Conservation (phyloP, 2,113 vertebrate genomes). For the Pterocles gutturalis region DNA sequence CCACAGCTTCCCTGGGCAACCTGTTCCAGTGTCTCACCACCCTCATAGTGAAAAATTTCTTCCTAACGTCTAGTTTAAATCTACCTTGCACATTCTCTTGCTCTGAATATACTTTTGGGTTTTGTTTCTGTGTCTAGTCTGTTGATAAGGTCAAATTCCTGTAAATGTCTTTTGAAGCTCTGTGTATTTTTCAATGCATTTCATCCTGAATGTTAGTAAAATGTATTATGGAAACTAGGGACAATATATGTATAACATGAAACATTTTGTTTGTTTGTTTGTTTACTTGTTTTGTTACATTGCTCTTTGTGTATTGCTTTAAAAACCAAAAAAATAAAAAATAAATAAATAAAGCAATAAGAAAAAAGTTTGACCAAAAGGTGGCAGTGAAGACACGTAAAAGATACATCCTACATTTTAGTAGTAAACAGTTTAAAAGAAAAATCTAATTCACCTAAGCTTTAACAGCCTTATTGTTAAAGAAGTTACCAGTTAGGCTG, state of each 20-base stretch:
- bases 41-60: too few species aligned
- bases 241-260: background rate
- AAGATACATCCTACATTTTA: background rate
- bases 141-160: background rate
- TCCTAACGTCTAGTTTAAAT: too few species aligned
- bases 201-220: background rate
- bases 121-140: background rate
- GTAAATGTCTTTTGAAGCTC: background rate
- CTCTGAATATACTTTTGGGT: background rate
- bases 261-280: background rate
- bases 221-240: background rate
- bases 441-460: background rate
- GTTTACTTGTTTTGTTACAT: background rate
- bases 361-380: slow-evolving; percentile 1
- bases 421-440: background rate
- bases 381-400: slow-evolving; percentile 50
- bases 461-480: background rate
- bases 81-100: background rate
- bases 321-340: background rate
- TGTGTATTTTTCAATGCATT: background rate
- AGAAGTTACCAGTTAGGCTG: background rate
- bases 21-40: too few species aligned
- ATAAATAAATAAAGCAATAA: background rate
- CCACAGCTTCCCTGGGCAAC: too few species aligned
- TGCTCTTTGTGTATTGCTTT: background rate